Percentiles rank a stretch among this genome's conserved stretches.
phyloP scores from a whole-genome alignment of 2,888 invertebrate species.

The Herminia tarsipennalis region DNA sequence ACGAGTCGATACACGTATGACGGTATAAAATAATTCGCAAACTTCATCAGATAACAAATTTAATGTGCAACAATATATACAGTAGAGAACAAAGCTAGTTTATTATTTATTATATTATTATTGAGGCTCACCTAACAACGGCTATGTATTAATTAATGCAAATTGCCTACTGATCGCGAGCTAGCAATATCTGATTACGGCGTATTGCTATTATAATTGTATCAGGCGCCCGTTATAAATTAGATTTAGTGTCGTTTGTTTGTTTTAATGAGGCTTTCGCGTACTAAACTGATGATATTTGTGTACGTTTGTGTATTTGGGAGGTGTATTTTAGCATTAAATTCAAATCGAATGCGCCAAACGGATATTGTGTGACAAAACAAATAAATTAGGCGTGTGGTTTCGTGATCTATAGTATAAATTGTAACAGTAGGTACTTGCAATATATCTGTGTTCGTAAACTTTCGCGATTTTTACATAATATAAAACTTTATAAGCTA shows the following conservation, averaged over 20 bases:
- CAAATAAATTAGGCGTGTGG: neutral
- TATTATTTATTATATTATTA: constrained; percentile 38
- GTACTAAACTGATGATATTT: constrained; percentile 4
- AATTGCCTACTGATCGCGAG: constrained; percentile 41
- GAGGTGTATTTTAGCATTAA: neutral
- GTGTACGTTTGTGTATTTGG: constrained; percentile 4
- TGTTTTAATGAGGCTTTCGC: constrained; percentile 13
- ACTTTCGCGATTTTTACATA: too few relatives aligned
- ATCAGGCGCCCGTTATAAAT: constrained; percentile 35
- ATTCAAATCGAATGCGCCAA: neutral
- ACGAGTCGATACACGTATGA: too few relatives aligned
- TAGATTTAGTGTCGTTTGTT: constrained; percentile 22
- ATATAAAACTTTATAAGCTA: too few relatives aligned
- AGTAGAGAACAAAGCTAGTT: constrained; percentile 29
- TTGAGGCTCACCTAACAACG: constrained; percentile 25
- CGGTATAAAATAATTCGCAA: neutral
- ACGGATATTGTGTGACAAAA: neutral
- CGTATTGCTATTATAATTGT: constrained; percentile 36
- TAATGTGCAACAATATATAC: neutral
- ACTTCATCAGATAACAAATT: neutral
- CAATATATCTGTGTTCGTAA: too few relatives aligned
- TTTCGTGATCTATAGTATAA: neutral
- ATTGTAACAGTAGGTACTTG: too few relatives aligned
- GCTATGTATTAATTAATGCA: constrained; percentile 40
- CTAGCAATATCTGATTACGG: constrained; percentile 40